Conservation (phyloP, 2,113 vertebrate genomes). For the Poicephalus meyeri region DNA sequence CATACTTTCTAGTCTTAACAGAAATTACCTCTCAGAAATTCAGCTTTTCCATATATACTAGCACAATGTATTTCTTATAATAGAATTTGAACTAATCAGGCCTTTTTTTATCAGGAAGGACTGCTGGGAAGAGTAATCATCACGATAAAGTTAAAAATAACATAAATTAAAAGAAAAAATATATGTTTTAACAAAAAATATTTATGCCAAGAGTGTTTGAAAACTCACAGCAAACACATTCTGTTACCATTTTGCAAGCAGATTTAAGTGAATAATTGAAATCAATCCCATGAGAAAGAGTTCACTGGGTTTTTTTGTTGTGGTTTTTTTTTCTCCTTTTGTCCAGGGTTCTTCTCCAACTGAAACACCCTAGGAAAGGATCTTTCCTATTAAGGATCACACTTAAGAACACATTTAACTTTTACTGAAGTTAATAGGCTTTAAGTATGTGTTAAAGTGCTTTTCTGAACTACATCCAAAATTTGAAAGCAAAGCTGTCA, state of each 20-base stretch:
- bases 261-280: not conserved
- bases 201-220: not conserved
- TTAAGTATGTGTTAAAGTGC: not conserved
- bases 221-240: not conserved
- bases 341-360: not conserved
- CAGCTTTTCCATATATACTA: not conserved
- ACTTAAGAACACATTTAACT: slow-evolving; percentile 2
- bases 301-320: not conserved
- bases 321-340: not conserved
- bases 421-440: not conserved
- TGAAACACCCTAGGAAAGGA: not conserved
- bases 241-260: not conserved
- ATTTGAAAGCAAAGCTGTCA: not conserved
- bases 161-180: not conserved
- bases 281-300: not conserved
- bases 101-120: not conserved
- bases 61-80: not conserved
- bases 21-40: not conserved
- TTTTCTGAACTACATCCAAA: slow-evolving; percentile 29
- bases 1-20: not conserved
- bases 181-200: not conserved
- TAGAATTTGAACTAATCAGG: not conserved
- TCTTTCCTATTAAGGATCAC: not conserved
- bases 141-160: not conserved
- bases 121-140: not conserved